Evolutionary conservation across 2,888 invertebrate species (phyloP).

Genomic region (Erebia epiphron): DNA sequence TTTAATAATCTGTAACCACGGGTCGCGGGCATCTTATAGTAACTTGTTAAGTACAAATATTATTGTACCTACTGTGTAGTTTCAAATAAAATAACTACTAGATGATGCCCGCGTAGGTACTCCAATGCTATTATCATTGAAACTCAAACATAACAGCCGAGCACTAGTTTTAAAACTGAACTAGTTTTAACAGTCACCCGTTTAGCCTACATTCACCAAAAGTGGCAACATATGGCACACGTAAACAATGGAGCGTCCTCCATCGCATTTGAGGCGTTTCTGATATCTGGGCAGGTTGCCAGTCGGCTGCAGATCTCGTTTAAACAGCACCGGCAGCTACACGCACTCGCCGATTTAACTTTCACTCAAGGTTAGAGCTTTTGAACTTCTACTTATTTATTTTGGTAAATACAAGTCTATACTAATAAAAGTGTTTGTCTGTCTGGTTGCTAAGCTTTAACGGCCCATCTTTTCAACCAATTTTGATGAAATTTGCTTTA

Average conservation of each 20-base stretch:
- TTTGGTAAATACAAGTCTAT: not conserved
- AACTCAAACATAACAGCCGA: not conserved
- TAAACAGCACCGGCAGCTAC: constrained; percentile 27
- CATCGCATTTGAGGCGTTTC: not conserved
- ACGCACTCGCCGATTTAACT: constrained; percentile 23
- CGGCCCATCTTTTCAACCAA: too few species aligned
- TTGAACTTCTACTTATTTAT: not conserved
- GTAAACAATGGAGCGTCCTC: constrained; percentile 32
- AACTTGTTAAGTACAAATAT: too few species aligned
- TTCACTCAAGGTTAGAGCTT: constrained; percentile 27
- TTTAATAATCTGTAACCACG: too few species aligned
- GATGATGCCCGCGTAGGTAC: too few species aligned
- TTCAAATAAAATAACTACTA: too few species aligned
- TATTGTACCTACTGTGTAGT: too few species aligned
- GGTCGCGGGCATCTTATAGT: too few species aligned
- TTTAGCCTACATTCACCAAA: not conserved
- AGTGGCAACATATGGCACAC: constrained; percentile 19
- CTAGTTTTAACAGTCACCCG: not conserved
- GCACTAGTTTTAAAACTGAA: not conserved
- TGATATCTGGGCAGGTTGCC: constrained; percentile 33
- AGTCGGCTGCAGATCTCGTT: constrained; percentile 29
- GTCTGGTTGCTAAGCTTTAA: too few species aligned
- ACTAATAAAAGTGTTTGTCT: too few species aligned
- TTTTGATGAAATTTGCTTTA: too few species aligned
- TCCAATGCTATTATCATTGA: too few species aligned